Conservation (phyloP, 1,140 invertebrate genomes). For the Lepidotrigona ventralis region DNA sequence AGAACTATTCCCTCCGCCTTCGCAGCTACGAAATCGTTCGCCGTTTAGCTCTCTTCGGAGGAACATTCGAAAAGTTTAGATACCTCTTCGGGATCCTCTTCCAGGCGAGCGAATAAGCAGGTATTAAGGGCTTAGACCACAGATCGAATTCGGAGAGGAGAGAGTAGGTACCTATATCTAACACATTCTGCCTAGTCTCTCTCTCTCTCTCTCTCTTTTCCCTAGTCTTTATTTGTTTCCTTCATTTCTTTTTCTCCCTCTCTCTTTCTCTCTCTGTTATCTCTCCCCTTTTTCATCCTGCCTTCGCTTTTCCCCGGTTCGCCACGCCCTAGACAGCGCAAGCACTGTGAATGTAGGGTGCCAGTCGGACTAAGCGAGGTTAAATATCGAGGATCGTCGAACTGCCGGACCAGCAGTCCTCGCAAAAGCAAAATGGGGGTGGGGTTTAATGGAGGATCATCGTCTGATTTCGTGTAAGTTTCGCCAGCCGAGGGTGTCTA, state of each 20-base stretch:
- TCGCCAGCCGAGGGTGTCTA: conserved; percentile 7
- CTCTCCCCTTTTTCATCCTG: neutral
- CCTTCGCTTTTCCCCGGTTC: conserved; percentile 1
- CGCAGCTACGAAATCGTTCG: conserved; percentile 55
- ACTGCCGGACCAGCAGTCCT: conserved; percentile 51
- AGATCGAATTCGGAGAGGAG: conserved; percentile 65
- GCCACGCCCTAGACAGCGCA: conserved; percentile 33
- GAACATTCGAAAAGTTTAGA: conserved; percentile 70
- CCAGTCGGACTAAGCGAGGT: conserved; percentile 26
- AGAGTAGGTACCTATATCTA: conserved; percentile 45
- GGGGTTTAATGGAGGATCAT: conserved; percentile 60
- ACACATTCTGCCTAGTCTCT: conserved; percentile 24
- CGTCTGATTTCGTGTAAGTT: conserved; percentile 57
- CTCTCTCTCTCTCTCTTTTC: neutral
- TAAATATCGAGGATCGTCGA: conserved; percentile 59
- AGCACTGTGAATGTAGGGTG: conserved; percentile 28
- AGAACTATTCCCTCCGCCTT: conserved; percentile 49
- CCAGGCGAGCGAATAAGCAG: conserved; percentile 67
- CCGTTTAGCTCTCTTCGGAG: conserved; percentile 60
- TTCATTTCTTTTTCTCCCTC: neutral
- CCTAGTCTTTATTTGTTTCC: neutral
- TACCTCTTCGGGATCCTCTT: conserved; percentile 66
- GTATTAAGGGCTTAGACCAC: conserved; percentile 71
- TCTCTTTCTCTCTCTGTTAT: conserved; percentile 10
- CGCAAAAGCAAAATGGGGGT: conserved; percentile 39